Evolutionary conservation across 2,888 invertebrate species (phyloP).

Genomic region (Leptinotarsa rubiginosa): DNA sequence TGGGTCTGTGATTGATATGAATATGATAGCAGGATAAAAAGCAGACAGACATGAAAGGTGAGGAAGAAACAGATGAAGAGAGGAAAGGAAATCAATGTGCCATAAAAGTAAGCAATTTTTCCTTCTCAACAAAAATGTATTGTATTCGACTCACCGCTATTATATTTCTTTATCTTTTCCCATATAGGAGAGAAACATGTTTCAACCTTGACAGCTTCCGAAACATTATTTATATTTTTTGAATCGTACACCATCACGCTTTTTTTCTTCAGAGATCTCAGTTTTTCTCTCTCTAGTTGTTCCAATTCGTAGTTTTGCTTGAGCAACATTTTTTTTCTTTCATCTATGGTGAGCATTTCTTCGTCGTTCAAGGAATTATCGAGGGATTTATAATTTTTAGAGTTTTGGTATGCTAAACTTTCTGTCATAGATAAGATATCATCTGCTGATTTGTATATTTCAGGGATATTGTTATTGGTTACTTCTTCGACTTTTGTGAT

Average conservation of each 20-base stretch:
- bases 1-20: no score
- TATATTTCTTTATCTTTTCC: slow-evolving; percentile 40
- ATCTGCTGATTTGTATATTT: slow-evolving; percentile 46
- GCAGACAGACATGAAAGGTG: no score
- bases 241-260: slow-evolving; percentile 23
- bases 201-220: slow-evolving; percentile 18
- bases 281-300: slow-evolving; percentile 25
- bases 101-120: not conserved
- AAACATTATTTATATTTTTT: slow-evolving; percentile 10
- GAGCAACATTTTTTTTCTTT: slow-evolving; percentile 51
- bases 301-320: slow-evolving; percentile 49
- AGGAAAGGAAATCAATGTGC: not conserved
- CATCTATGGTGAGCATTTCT: slow-evolving; percentile 49
- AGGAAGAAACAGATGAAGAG: no score
- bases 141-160: slow-evolving; percentile 36
- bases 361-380: slow-evolving; percentile 49
- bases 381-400: slow-evolving; percentile 44
- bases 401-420: slow-evolving; percentile 16
- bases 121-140: slow-evolving; percentile 9
- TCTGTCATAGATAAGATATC: slow-evolving; percentile 42
- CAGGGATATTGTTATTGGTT: slow-evolving; percentile 6
- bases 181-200: slow-evolving; percentile 30
- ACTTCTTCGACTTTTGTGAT: not conserved
- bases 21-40: no score
- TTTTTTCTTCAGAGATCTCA: slow-evolving; percentile 23